Conservation (phyloP, 1,140 invertebrate species). For the Coptotermes formosanus region DNA sequence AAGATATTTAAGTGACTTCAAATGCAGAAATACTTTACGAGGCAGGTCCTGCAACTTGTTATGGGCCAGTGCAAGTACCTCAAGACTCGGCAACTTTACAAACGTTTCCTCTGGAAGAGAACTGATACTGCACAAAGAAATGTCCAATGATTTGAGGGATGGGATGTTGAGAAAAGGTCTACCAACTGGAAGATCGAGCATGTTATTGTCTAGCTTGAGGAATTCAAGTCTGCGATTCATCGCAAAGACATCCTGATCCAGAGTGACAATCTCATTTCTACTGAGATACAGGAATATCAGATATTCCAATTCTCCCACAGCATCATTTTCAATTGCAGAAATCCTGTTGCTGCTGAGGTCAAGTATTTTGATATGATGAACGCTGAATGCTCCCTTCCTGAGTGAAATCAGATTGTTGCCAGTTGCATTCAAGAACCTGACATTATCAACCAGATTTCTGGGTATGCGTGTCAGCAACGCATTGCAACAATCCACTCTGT, state of each 20-base stretch:
- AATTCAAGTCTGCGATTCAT: conserved; percentile 3
- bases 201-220: neutral
- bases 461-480: neutral
- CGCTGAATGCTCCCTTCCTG: neutral
- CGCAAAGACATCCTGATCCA: neutral
- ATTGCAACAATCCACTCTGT: neutral
- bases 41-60: neutral
- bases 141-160: neutral
- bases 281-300: conserved; percentile 15
- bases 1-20: neutral
- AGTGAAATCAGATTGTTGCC: neutral
- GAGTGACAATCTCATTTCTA: conserved; percentile 13
- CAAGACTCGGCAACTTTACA: neutral
- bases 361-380: conserved; percentile 1
- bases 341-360: conserved; percentile 13
- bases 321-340: neutral
- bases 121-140: neutral
- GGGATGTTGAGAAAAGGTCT: conserved; percentile 1
- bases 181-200: neutral
- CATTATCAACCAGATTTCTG: neutral
- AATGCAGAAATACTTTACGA: neutral
- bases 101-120: neutral
- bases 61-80: neutral
- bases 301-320: neutral
- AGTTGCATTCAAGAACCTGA: neutral